Evolutionary conservation across 2,113 vertebrate genomes (phyloP).

Genomic region (Philantomba maxwellii): DNA sequence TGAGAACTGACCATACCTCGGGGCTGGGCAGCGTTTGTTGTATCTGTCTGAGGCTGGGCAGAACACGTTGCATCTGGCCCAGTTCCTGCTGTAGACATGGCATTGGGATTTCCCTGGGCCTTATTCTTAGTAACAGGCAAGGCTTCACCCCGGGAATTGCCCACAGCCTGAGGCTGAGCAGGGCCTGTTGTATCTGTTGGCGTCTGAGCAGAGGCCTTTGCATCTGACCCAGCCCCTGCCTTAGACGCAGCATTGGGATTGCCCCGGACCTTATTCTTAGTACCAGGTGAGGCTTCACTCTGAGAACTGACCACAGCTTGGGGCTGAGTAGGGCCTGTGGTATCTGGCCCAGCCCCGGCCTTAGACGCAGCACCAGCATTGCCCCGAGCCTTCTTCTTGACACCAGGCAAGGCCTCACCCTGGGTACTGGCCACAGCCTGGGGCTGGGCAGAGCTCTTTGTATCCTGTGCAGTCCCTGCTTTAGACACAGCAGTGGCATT

Average conservation of each 20-base stretch:
- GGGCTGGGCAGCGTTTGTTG: not conserved
- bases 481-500: constrained; percentile 16
- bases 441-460: not conserved
- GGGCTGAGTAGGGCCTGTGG: not conserved
- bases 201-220: not conserved
- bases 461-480: not conserved
- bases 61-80: not conserved
- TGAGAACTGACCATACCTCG: not conserved
- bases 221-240: not conserved
- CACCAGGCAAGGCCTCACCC: constrained; percentile 2
- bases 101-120: not conserved
- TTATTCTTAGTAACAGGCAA: not conserved
- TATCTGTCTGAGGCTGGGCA: not conserved
- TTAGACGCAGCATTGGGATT: constrained; percentile 29
- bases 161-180: not conserved
- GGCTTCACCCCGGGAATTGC: not conserved
- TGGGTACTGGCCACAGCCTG: not conserved
- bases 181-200: not conserved
- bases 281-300: not conserved
- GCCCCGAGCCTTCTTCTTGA: constrained; percentile 24
- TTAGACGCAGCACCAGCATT: constrained; percentile 10
- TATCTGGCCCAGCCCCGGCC: not conserved
- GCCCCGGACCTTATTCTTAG: not conserved
- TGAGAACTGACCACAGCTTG: not conserved
- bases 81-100: not conserved